These are phyloP conservation scores for Notarius lentiginosus DNA, from an alignment of 2,113 vertebrate genomes.

Conservation along the genomic window DNA sequence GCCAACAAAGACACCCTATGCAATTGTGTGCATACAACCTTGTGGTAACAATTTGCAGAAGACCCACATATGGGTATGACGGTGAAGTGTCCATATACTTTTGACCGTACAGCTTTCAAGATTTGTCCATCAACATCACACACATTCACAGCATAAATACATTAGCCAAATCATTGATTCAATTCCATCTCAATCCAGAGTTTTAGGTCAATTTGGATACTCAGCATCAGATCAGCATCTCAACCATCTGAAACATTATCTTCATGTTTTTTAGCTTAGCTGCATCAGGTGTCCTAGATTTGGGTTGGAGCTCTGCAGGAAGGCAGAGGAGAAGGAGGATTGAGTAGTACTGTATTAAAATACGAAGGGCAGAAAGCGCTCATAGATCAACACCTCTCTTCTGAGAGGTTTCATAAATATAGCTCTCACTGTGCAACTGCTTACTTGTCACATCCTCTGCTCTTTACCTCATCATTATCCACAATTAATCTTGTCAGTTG, in stretches of 20 bases:
- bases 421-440: neutral
- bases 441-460: neutral
- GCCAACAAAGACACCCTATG: neutral
- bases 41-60: neutral
- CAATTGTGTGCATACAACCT: neutral
- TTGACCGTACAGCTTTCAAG: neutral
- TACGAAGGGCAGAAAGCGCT: constrained; percentile 5
- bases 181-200: neutral
- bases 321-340: neutral
- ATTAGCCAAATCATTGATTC: neutral
- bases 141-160: neutral
- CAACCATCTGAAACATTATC: constrained; percentile 22
- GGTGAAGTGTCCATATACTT: neutral
- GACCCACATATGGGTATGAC: neutral
- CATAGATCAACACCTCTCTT: constrained; percentile 25
- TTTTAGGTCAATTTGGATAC: neutral
- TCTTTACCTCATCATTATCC: neutral
- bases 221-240: neutral
- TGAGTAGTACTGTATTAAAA: neutral
- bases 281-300: constrained; percentile 1
- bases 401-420: constrained; percentile 17
- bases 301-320: constrained; percentile 19
- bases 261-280: constrained; percentile 3
- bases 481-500: constrained; percentile 3
- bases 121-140: neutral